These are phyloP conservation scores for Mobula birostris DNA, from an alignment of 2,113 vertebrate species.

Conservation along the genomic window DNA sequence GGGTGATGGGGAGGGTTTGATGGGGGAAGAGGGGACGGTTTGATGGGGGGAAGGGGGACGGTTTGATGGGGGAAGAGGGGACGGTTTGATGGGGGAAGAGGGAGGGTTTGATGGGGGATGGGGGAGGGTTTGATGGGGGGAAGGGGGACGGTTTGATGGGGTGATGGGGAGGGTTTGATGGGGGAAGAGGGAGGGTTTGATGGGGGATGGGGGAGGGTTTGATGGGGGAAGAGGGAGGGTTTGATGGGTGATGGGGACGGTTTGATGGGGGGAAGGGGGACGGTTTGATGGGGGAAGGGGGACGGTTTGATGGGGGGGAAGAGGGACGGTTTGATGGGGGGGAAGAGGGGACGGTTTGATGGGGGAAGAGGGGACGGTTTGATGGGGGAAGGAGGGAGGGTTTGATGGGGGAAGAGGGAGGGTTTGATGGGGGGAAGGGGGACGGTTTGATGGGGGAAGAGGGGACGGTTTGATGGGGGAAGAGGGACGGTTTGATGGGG, in stretches of 20 bases:
- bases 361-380: neutral
- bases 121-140: constrained; percentile 37
- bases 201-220: constrained; percentile 44
- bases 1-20: no score
- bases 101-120: constrained; percentile 33
- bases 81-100: constrained; percentile 35
- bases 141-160: no score
- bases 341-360: constrained; percentile 40
- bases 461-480: no score
- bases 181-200: constrained; percentile 47
- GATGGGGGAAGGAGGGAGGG: constrained; percentile 41
- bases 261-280: no score
- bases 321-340: constrained; percentile 39
- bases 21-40: neutral
- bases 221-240: constrained; percentile 36
- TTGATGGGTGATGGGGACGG: neutral
- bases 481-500: no score
- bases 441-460: no score
- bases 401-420: neutral
- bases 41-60: neutral
- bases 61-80: constrained; percentile 37
- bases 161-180: no score
- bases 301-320: constrained; percentile 3
- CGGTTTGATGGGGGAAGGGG: no score
- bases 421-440: no score